Conservation (phyloP, 2,113 vertebrate species). For the Oenanthe oenanthe region DNA sequence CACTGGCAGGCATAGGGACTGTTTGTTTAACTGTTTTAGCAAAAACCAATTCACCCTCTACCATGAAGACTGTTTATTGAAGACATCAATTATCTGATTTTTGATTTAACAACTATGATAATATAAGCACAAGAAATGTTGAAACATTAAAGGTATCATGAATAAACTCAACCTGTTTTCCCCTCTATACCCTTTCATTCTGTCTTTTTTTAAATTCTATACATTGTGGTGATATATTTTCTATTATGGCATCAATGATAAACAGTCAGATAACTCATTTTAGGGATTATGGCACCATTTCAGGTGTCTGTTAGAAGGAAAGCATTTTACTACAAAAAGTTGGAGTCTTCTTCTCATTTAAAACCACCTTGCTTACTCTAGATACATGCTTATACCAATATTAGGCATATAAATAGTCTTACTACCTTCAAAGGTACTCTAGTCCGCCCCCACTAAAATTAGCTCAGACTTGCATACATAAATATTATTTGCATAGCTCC, state of each 20-base stretch:
- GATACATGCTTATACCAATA: not conserved
- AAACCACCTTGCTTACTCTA: not conserved
- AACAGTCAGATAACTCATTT: not conserved
- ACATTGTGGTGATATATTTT: not conserved
- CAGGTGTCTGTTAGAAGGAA: not conserved
- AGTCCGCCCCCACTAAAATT: fast-evolving
- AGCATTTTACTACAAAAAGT: not conserved
- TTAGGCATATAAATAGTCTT: not conserved
- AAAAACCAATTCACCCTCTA: not conserved
- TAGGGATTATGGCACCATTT: not conserved
- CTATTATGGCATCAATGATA: not conserved
- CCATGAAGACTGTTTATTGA: not conserved
- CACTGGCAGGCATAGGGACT: not conserved
- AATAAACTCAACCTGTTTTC: not conserved
- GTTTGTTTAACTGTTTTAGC: not conserved
- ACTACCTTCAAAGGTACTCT: not conserved
- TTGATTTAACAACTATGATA: not conserved
- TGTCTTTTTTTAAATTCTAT: not conserved
- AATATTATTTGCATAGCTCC: not conserved
- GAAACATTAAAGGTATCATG: not conserved
- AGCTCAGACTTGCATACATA: not conserved
- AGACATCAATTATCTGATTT: not conserved
- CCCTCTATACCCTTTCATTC: not conserved
- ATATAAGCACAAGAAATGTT: not conserved
- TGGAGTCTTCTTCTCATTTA: not conserved